phyloP scores from a whole-genome alignment of 1,140 invertebrate species.

The Panulirus ornatus region DNA sequence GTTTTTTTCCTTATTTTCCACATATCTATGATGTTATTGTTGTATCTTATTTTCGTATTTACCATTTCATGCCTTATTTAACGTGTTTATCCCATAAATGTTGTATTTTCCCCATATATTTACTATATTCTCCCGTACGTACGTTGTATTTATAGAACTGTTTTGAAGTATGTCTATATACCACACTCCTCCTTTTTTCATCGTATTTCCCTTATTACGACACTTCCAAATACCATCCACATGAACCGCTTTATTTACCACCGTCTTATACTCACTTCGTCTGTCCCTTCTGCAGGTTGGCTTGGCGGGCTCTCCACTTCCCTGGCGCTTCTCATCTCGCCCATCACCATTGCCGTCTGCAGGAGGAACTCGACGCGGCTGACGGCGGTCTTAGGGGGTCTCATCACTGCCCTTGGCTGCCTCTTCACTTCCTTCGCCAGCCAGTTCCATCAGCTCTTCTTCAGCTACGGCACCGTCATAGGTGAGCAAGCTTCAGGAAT shows the following conservation, averaged over 20 bases:
- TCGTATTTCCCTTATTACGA: background rate
- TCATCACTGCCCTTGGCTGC: conserved; percentile 90
- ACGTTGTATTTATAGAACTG: too few relatives aligned
- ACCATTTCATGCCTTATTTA: too few relatives aligned
- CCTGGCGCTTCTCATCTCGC: conserved; percentile 88
- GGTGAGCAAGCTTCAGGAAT: conserved; percentile 79
- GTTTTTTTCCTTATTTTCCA: too few relatives aligned
- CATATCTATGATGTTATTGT: too few relatives aligned
- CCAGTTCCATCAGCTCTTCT: conserved; percentile 93
- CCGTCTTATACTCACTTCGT: background rate
- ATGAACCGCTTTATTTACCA: background rate
- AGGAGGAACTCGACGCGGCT: conserved; percentile 90
- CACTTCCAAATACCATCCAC: background rate
- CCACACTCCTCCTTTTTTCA: background rate
- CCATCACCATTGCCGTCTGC: conserved; percentile 90
- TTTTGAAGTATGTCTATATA: too few relatives aligned
- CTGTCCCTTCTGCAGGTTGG: conserved; percentile 83
- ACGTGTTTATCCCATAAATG: too few relatives aligned
- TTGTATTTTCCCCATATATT: too few relatives aligned
- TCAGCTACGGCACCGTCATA: conserved; percentile 86
- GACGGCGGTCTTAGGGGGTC: conserved; percentile 91
- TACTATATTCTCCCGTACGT: too few relatives aligned
- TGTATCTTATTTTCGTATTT: too few relatives aligned
- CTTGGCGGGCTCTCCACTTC: conserved; percentile 90
- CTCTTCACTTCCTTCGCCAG: conserved; percentile 91